Evolutionary conservation across 2,113 vertebrate species (phyloP), one percentile per base, ranked within the genome.

Genomic region (Neogale vison): DNA sequence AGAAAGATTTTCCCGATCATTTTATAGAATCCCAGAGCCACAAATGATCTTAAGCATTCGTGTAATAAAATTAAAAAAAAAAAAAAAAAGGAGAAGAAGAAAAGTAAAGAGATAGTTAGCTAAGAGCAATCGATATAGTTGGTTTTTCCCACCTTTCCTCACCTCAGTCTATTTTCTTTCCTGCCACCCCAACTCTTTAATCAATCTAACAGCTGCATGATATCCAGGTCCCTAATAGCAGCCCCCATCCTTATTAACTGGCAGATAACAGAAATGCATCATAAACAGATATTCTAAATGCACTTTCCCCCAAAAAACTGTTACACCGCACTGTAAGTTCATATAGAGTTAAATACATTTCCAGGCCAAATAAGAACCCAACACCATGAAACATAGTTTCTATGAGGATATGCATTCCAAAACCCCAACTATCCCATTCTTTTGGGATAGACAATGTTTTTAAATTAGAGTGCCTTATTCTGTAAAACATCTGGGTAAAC

Each of bases 401-500:
- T 93, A 82, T 90, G 50, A 63, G 11, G 94, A 94, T 45, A 89
- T 13, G 57, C 47, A 95, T 81, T 95, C 17, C 5, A 69, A 91
- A 96, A 92, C 45, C 4, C 11, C 42, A 89, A 94, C 39, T 63
- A 76, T 80, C 31, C 95, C 87, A 96, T 39, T 55, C 31, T 87
- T 92, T 92, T 88, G 15, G 72, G 72, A 74, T 45, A 74, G 39
- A 74, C 39, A 76, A 4, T 88, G 21, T 50, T 95, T 90, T 74
- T 80, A 93, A 89, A 93, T 85, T 59, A 92, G 7, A 92, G 45
- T 90, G 45, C 21, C 61, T 93, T 34, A 96, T 52, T 82, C 61
- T 90, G 29, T 21, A 96, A 97, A 95, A 90, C 17, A 83, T 12
- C 7, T n/a, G 59, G 20, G 79, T 87, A 96, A 96, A 90, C 57